Evolutionary conservation across 2,888 invertebrate genomes (phyloP), one percentile per base, ranked within the genome.

Genomic region (Himalopsyche tibetana): DNA sequence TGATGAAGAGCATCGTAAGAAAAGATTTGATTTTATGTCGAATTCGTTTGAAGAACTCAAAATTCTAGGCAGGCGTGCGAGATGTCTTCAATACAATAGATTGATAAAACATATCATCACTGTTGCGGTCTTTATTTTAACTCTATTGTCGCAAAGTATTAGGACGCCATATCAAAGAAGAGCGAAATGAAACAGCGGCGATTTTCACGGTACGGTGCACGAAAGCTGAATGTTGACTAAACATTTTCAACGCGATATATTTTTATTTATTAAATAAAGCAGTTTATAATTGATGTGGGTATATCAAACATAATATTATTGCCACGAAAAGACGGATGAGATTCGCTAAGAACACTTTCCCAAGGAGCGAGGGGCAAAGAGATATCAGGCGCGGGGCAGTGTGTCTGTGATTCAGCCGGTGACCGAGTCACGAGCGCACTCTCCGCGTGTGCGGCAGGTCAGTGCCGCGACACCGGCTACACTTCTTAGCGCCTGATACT

Each of bases 401-500:
- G 83, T 88, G 88, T 88, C 85, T 88, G 87, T 88, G 88, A 88
- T 87, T 88, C 88, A 88, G 87, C 86, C 88, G 87, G 87, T 88
- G 87, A 88, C 88, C 88, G 88, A 88, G 88, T 88, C 87, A 88
- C 84, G 87, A 82, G 84, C 83, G 84, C 51, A 51, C 80, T 63
- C 51, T 82, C 84, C 82, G 74, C 55, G 85, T 80, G 85, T 88
- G 87, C 86, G 88, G 88, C 87, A 88, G 88, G 88, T 88, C 88
- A 88, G 88, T 88, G 84, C 82, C 55, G 82, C 79, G 55, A 83
- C 84, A 82, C 55, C 80, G 36, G n/a, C 74, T 56, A 63, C 45
- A 17, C 51, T 80, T 84, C 86, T 87, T 82, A 55, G 56, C 82
- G 80, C 86, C 86, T 85, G 83, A 8, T 81, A 84, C 45, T 74